A percentile compares a stretch with the other conserved stretches of the same genome.
phyloP scores from a whole-genome alignment of 2,113 vertebrate genomes.

The Tretioscincus oriximinensis region DNA sequence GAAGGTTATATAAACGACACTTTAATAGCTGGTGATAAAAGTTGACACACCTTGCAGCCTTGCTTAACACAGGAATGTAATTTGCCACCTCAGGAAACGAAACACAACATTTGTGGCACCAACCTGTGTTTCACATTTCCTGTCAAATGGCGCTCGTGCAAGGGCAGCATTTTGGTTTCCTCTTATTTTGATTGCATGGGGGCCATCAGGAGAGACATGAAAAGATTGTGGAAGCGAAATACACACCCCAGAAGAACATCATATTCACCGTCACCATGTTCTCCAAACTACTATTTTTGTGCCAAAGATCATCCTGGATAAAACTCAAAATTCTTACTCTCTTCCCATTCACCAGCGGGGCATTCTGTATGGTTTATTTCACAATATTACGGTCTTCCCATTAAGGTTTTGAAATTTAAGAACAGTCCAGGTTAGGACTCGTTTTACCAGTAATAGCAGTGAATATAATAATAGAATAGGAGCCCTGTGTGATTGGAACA shows the following conservation, averaged over 20 bases:
- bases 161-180: not conserved
- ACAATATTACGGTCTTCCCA: not conserved
- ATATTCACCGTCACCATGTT: not conserved
- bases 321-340: no score
- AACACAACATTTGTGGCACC: not conserved
- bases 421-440: no score
- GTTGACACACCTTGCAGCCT: not conserved
- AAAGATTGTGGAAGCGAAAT: not conserved
- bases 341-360: no score
- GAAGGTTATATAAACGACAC: not conserved
- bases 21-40: not conserved
- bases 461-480: no score
- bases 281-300: no score
- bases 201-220: not conserved
- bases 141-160: not conserved
- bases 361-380: not conserved
- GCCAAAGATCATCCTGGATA: no score
- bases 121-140: not conserved
- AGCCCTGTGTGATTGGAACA: no score
- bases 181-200: not conserved
- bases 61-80: constrained; percentile 2
- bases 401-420: no score
- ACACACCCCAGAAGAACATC: not conserved
- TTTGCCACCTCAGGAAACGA: not conserved
- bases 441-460: no score